A percentile compares a stretch with the other conserved stretches of the same genome.
phyloP scores from a whole-genome alignment of 2,113 vertebrate species.

The Prionailurus viverrinus region DNA sequence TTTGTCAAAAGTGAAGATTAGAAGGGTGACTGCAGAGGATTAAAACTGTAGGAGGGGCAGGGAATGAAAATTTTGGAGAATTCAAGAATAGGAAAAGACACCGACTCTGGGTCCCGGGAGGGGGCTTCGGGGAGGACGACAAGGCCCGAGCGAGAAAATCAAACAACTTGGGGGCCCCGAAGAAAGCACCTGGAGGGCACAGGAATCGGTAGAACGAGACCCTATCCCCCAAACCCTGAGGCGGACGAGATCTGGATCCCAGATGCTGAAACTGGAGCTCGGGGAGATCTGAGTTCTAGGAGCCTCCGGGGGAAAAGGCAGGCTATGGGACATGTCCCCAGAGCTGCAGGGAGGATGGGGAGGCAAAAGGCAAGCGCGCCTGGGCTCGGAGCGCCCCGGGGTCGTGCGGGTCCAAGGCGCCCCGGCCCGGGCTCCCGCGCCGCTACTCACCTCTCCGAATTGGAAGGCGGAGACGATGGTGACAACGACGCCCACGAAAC shows the following conservation, averaged over 20 bases:
- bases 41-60: not conserved
- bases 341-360: not conserved
- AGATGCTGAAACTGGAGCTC: not conserved
- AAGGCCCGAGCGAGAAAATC: not conserved
- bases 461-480: conserved; percentile 98
- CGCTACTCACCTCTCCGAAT: conserved; percentile 95
- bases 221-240: too few species aligned
- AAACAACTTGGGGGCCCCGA: not conserved
- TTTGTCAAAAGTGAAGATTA: not conserved
- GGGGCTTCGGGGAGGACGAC: not conserved
- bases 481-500: conserved; percentile 97
- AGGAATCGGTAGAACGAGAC: not conserved
- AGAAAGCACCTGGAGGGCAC: not conserved
- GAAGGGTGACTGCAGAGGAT: not conserved
- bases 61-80: not conserved
- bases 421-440: not conserved
- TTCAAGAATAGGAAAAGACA: not conserved
- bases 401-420: fast-evolving
- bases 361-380: not conserved
- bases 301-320: not conserved
- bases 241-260: not conserved
- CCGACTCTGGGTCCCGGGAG: not conserved
- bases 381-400: not conserved
- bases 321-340: not conserved
- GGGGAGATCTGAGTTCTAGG: not conserved